Percentiles rank a stretch among this genome's conserved stretches.
These are phyloP conservation scores for Hyalella azteca DNA, from an alignment of 2,888 invertebrate species.

Conservation along the genomic window DNA sequence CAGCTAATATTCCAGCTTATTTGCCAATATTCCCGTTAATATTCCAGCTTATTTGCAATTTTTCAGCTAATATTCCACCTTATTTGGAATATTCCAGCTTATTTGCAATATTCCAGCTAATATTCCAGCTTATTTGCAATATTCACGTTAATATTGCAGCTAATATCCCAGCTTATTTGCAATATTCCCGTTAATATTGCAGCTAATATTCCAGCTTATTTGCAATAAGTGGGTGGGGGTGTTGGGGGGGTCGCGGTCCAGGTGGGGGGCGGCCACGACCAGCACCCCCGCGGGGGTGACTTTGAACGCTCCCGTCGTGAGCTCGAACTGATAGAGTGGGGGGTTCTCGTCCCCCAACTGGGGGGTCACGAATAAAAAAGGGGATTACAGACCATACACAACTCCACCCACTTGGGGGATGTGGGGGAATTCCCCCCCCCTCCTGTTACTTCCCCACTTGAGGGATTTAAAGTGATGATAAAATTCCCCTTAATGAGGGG, in stretches of 20 bases:
- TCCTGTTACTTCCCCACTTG: too few relatives aligned
- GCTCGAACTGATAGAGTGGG: slow-evolving; percentile 80
- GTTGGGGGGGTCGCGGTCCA: slow-evolving; percentile 87
- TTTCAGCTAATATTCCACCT: background rate
- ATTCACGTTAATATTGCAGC: background rate
- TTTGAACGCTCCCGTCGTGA: slow-evolving; percentile 82
- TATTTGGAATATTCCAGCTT: background rate
- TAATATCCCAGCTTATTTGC: too few relatives aligned
- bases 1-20: background rate
- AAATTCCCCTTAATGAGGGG: too few relatives aligned
- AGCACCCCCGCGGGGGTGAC: slow-evolving; percentile 76
- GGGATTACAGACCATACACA: too few relatives aligned
- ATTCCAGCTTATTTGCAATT: background rate
- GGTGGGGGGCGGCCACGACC: slow-evolving; percentile 76
- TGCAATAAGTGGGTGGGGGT: slow-evolving; percentile 85
- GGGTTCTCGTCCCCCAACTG: slow-evolving; percentile 80
- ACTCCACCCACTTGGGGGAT: too few relatives aligned
- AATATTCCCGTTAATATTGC: background rate
- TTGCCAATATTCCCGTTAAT: background rate
- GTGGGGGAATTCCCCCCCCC: too few relatives aligned
- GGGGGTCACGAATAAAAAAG: too few relatives aligned
- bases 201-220: slow-evolving; percentile 63
- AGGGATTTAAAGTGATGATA: too few relatives aligned
- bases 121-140: background rate
- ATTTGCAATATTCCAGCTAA: background rate